A percentile compares a stretch with the other conserved stretches of the same genome.
These are phyloP conservation scores for Pammene fasciana DNA, from an alignment of 2,888 invertebrate genomes.

Conservation along the genomic window DNA sequence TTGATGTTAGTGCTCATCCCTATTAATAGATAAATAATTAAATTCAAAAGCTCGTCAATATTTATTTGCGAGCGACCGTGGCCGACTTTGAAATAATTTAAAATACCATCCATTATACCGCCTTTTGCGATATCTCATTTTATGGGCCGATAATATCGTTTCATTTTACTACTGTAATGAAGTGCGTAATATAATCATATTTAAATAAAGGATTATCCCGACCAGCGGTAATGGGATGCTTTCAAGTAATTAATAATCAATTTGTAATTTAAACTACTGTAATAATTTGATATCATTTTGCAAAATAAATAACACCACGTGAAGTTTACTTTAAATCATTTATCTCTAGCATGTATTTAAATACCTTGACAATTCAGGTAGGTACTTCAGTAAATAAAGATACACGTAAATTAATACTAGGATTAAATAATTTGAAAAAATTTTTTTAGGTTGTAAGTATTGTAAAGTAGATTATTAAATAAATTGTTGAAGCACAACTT, in stretches of 20 bases:
- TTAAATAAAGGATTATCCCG: slow-evolving; percentile 38
- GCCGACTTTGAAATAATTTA: not conserved
- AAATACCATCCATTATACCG: slow-evolving; percentile 2
- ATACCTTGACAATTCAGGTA: too few relatives aligned
- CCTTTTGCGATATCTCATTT: slow-evolving; percentile 23
- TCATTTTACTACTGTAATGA: slow-evolving; percentile 26
- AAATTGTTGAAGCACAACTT: too few relatives aligned
- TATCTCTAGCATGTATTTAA: too few relatives aligned
- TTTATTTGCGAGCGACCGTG: not conserved
- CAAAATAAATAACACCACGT: not conserved
- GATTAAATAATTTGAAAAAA: too few relatives aligned
- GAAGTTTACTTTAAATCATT: not conserved
- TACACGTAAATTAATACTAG: too few relatives aligned
- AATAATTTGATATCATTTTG: slow-evolving; percentile 12
- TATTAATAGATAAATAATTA: too few relatives aligned
- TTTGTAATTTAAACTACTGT: slow-evolving; percentile 16
- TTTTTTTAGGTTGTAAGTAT: too few relatives aligned
- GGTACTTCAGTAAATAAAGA: too few relatives aligned
- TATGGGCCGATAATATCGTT: slow-evolving; percentile 20
- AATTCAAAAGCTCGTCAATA: not conserved
- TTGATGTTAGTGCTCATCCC: too few relatives aligned
- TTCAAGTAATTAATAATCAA: slow-evolving; percentile 35
- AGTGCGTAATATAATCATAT: slow-evolving; percentile 36
- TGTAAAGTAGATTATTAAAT: too few relatives aligned
- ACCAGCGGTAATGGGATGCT: slow-evolving; percentile 30